Conservation (phyloP, 2,797 vertebrate species). For the Myiotriccus ornatus region DNA sequence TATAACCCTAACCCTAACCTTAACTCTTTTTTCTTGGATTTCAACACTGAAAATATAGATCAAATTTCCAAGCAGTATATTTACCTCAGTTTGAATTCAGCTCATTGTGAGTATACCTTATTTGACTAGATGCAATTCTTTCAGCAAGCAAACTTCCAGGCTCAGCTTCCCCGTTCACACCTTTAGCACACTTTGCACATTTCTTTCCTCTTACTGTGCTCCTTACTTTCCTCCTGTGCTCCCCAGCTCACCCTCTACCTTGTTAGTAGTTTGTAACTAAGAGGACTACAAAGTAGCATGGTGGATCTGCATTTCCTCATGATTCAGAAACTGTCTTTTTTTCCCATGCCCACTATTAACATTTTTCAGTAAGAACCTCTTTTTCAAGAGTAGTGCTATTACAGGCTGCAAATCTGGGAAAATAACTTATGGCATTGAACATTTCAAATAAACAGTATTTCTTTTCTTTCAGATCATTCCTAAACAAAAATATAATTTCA, state of each 20-base stretch:
- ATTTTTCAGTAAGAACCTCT: neutral
- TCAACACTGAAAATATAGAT: neutral
- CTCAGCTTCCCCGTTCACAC: neutral
- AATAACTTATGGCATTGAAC: neutral
- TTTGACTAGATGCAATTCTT: neutral
- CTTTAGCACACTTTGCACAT: neutral
- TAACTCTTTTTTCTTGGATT: neutral
- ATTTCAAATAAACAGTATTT: neutral
- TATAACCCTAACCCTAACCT: neutral
- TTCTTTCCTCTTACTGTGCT: neutral
- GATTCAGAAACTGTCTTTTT: neutral
- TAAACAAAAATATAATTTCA: neutral
- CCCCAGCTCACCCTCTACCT: neutral
- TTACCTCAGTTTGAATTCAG: neutral
- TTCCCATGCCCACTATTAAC: neutral
- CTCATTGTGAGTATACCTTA: neutral
- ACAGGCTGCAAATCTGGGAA: neutral
- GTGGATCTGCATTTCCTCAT: neutral
- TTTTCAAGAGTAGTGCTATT: neutral
- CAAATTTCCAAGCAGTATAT: neutral
- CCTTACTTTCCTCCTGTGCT: neutral
- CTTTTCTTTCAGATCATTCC: neutral
- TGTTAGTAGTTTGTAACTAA: neutral
- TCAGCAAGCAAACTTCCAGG: neutral
- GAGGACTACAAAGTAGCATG: neutral